Evolutionary conservation across 1,140 invertebrate species (phyloP).

Genomic region (Ips typographus): DNA sequence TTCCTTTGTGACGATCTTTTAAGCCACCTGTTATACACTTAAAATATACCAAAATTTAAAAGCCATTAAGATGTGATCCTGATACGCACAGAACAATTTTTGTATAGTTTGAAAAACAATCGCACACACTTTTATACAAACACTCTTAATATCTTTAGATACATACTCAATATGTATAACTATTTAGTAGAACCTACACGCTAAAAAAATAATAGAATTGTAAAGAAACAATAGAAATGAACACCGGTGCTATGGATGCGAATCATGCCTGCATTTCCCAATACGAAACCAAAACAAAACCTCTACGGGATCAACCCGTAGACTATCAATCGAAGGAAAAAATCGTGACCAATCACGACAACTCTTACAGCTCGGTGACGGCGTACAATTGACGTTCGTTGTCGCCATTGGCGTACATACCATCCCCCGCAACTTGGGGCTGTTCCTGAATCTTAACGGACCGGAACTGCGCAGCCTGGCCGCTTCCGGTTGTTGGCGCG

Average conservation of each 20-base stretch:
- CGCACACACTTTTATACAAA: too few species aligned
- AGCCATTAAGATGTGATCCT: too few species aligned
- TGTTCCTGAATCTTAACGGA: constrained; percentile 51
- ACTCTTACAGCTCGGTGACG: constrained; percentile 50
- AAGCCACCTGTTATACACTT: too few species aligned
- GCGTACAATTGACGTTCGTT: constrained; percentile 51
- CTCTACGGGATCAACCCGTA: too few species aligned
- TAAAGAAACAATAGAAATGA: constrained; percentile 1
- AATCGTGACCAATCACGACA: constrained; percentile 4
- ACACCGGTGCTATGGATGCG: constrained; percentile 27
- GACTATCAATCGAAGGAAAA: neutral
- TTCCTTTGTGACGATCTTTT: too few species aligned
- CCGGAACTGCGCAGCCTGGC: constrained; percentile 46
- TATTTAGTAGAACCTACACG: too few species aligned
- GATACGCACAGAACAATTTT: too few species aligned
- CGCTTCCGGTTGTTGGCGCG: constrained; percentile 30
- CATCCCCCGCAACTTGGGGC: constrained; percentile 39
- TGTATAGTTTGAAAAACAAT: too few species aligned
- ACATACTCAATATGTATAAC: too few species aligned
- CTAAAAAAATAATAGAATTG: too few species aligned
- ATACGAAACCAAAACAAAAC: constrained; percentile 39
- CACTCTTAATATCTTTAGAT: too few species aligned
- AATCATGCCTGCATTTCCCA: constrained; percentile 52
- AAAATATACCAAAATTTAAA: constrained; percentile 19
- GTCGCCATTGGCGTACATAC: constrained; percentile 48